Evolutionary conservation across 2,113 vertebrate species (phyloP).

Genomic region (Ochotona princeps): DNA sequence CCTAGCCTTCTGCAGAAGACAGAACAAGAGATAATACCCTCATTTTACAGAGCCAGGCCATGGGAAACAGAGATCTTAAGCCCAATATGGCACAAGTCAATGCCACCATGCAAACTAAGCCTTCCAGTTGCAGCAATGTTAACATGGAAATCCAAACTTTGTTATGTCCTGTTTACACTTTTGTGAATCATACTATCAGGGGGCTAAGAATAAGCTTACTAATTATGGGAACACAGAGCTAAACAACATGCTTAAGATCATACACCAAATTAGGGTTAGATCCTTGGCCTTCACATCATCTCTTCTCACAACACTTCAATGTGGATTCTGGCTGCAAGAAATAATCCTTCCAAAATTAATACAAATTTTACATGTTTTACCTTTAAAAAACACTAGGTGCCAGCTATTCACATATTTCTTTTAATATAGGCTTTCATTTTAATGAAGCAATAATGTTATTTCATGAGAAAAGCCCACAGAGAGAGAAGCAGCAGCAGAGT

Average conservation of each 20-base stretch:
- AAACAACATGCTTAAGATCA: neutral
- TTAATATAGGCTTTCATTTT: neutral
- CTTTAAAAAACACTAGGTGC: conserved; percentile 15
- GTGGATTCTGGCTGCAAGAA: neutral
- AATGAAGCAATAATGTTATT: neutral
- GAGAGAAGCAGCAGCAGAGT: neutral
- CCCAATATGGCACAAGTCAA: neutral
- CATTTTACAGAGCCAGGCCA: neutral
- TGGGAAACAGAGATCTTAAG: neutral
- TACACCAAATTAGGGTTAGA: neutral
- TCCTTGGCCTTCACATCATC: neutral
- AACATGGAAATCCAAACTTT: neutral
- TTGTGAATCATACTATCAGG: neutral
- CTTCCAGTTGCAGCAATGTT: neutral
- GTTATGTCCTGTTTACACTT: neutral
- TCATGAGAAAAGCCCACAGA: neutral
- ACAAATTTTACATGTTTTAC: neutral
- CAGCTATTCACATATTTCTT: neutral
- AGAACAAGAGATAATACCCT: neutral
- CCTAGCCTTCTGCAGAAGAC: neutral
- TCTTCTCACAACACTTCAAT: neutral
- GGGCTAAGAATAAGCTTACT: neutral
- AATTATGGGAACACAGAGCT: neutral
- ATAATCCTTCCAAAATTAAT: neutral
- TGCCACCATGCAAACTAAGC: neutral